These are phyloP conservation scores for Cyanistes caeruleus DNA, from an alignment of 2,113 vertebrate genomes.

Conservation along the genomic window DNA sequence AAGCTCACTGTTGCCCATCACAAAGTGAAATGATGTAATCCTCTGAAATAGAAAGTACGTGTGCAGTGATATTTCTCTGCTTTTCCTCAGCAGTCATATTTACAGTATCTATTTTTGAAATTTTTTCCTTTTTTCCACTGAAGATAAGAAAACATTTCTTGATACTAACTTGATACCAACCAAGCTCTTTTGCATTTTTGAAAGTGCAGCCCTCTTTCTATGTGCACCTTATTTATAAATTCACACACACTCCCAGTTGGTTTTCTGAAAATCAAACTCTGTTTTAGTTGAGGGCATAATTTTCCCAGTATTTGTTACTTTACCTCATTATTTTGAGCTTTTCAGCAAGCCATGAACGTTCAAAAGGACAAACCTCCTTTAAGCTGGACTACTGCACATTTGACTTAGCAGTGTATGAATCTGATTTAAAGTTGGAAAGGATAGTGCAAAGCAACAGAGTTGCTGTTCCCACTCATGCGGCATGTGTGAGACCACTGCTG, in stretches of 20 bases:
- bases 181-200: background rate
- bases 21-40: conserved; percentile 3
- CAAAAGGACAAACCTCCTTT: background rate
- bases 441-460: background rate
- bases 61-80: background rate
- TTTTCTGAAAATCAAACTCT: background rate
- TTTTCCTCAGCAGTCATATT: background rate
- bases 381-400: background rate
- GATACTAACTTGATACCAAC: background rate
- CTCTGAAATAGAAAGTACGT: background rate
- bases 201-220: background rate
- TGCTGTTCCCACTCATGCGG: background rate
- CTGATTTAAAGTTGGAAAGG: background rate
- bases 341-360: background rate
- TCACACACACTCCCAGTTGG: background rate
- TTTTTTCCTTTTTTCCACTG: background rate
- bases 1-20: background rate
- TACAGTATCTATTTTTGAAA: background rate
- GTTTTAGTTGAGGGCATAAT: background rate
- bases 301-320: background rate
- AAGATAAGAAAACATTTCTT: background rate
- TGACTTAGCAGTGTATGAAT: background rate
- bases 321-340: background rate
- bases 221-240: background rate
- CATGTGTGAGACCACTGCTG: background rate